Percentiles rank a stretch among this genome's conserved stretches.
phyloP scores from a whole-genome alignment of 2,797 vertebrate species.

The Pantherophis alleghaniensis region DNA sequence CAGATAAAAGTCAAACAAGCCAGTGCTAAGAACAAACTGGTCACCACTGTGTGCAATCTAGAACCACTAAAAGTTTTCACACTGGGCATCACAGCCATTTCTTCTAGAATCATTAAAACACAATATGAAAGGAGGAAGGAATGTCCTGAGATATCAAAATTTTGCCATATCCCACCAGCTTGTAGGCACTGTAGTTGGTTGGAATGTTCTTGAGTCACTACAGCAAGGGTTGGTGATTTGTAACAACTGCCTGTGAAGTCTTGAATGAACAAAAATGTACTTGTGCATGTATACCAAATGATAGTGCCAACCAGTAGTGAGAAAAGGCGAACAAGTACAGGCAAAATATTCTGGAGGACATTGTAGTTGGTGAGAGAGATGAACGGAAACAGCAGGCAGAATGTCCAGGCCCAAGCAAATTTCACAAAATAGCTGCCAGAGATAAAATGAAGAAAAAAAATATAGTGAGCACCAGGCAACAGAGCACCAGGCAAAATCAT shows the following conservation, averaged over 20 bases:
- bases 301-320: constrained; percentile 82
- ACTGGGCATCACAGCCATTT: constrained; percentile 78
- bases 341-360: constrained; percentile 60
- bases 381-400: constrained; percentile 89
- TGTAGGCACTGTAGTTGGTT: constrained; percentile 77
- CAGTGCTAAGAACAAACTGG: constrained; percentile 79
- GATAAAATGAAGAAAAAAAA: constrained; percentile 35
- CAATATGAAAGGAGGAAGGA: constrained; percentile 92
- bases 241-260: constrained; percentile 83
- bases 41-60: constrained; percentile 63
- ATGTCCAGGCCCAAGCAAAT: constrained; percentile 92
- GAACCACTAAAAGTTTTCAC: constrained; percentile 64
- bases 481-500: neutral
- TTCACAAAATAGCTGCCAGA: constrained; percentile 91
- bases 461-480: neutral
- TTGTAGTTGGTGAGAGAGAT: constrained; percentile 80
- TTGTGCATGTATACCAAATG: constrained; percentile 84
- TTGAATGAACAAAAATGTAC: constrained; percentile 82
- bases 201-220: constrained; percentile 49
- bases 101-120: constrained; percentile 87
- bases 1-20: constrained; percentile 81
- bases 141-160: constrained; percentile 94
- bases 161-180: constrained; percentile 81
- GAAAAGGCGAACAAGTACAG: constrained; percentile 74
- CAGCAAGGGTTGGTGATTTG: constrained; percentile 23